phyloP scores from a whole-genome alignment of 1,140 invertebrate species.

The Vanessa tameamea region DNA sequence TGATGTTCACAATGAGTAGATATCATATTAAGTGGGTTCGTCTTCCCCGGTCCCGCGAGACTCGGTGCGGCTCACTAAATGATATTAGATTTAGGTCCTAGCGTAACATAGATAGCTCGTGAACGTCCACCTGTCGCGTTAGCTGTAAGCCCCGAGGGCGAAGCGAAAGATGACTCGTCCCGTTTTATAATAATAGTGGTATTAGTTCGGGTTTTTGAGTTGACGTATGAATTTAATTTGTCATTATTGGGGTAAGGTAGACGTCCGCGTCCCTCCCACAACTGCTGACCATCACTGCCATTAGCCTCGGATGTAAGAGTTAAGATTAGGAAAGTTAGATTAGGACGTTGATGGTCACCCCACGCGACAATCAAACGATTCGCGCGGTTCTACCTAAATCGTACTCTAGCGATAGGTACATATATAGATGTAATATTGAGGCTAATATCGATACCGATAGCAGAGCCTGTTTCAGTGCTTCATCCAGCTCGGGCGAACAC shows the following conservation, averaged over 20 bases:
- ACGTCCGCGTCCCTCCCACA: slow-evolving; percentile 66
- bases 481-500: slow-evolving; percentile 10
- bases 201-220: slow-evolving; percentile 46
- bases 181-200: slow-evolving; percentile 14
- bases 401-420: slow-evolving; percentile 28
- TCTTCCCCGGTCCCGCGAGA: slow-evolving; percentile 19
- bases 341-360: slow-evolving; percentile 47
- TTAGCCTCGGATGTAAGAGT: slow-evolving; percentile 64
- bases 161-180: slow-evolving; percentile 9
- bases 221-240: slow-evolving; percentile 45
- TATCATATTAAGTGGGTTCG: slow-evolving; percentile 49
- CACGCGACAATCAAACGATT: slow-evolving; percentile 1
- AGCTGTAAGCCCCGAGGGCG: slow-evolving; percentile 31
- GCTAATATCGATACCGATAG: slow-evolving; percentile 25
- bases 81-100: slow-evolving; percentile 44
- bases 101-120: slow-evolving; percentile 29
- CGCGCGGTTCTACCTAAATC: slow-evolving; percentile 19
- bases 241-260: slow-evolving; percentile 65
- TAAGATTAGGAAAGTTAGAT: slow-evolving; percentile 61
- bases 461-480: slow-evolving; percentile 41
- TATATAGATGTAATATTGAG: slow-evolving; percentile 32
- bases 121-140: slow-evolving; percentile 16
- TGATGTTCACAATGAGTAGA: slow-evolving; percentile 47
- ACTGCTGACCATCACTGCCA: slow-evolving; percentile 76
- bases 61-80: slow-evolving; percentile 45